Evolutionary conservation across 2,888 invertebrate species (phyloP).

Genomic region (Cartodere bifasciata): DNA sequence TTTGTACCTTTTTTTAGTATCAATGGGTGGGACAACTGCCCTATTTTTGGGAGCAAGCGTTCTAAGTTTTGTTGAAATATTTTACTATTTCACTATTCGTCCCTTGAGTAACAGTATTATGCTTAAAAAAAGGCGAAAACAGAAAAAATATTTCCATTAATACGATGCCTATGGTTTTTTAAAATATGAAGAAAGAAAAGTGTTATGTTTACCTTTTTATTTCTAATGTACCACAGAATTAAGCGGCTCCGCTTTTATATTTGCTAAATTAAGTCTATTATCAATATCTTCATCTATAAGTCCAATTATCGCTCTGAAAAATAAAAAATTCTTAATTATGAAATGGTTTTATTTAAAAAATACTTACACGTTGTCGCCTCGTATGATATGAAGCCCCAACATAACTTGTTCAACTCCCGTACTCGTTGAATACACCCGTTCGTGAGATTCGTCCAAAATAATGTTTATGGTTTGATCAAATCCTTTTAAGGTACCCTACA

Average conservation of each 20-base stretch:
- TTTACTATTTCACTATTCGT: conserved; percentile 37
- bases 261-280: conserved; percentile 63
- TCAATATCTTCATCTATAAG: conserved; percentile 75
- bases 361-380: conserved; percentile 92
- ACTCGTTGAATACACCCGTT: conserved; percentile 89
- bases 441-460: conserved; percentile 95
- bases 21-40: conserved; percentile 46
- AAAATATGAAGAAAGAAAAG: conserved; percentile 1
- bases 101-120: conserved; percentile 11
- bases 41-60: conserved; percentile 48
- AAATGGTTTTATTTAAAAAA: background rate
- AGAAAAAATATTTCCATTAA: too few relatives aligned
- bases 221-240: conserved; percentile 71
- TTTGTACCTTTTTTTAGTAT: conserved; percentile 34
- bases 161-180: too few relatives aligned
- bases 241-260: conserved; percentile 73
- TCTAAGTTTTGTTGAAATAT: conserved; percentile 43
- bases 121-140: too few relatives aligned
- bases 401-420: conserved; percentile 92
- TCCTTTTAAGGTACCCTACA: conserved; percentile 87
- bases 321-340: background rate
- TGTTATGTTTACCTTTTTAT: conserved; percentile 16
- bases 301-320: conserved; percentile 62
- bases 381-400: conserved; percentile 90
- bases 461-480: conserved; percentile 99